Conservation (phyloP, 2,797 vertebrate genomes). For the Tangara arthus region DNA sequence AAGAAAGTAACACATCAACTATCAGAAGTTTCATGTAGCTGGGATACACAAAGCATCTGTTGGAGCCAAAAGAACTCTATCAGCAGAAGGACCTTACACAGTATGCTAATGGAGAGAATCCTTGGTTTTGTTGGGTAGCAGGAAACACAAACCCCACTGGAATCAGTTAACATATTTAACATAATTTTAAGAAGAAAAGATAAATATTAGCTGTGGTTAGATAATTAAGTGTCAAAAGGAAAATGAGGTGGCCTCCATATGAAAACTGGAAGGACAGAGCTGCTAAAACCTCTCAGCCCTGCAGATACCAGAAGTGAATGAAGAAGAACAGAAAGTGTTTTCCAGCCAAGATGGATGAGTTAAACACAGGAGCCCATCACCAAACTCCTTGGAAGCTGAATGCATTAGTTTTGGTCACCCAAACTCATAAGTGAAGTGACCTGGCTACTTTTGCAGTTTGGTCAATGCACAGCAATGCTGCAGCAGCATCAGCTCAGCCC, state of each 20-base stretch:
- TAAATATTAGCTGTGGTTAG: not conserved
- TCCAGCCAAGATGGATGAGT: not conserved
- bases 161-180: not conserved
- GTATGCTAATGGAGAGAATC: accelerated
- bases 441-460: not conserved
- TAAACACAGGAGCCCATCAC: not conserved
- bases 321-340: not conserved
- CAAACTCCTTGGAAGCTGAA: not conserved
- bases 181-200: not conserved
- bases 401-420: not conserved
- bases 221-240: not conserved
- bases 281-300: not conserved
- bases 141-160: not conserved
- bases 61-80: not conserved
- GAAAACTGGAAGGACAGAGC: not conserved
- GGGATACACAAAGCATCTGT: not conserved
- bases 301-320: not conserved
- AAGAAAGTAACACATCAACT: not conserved
- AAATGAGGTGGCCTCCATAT: not conserved
- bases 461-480: not conserved
- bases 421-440: not conserved
- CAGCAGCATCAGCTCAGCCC: not conserved
- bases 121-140: not conserved
- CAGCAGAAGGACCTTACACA: accelerated
- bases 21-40: not conserved